These are phyloP conservation scores for Uloborus diversus DNA, from an alignment of 1,140 invertebrate genomes.

Conservation along the genomic window DNA sequence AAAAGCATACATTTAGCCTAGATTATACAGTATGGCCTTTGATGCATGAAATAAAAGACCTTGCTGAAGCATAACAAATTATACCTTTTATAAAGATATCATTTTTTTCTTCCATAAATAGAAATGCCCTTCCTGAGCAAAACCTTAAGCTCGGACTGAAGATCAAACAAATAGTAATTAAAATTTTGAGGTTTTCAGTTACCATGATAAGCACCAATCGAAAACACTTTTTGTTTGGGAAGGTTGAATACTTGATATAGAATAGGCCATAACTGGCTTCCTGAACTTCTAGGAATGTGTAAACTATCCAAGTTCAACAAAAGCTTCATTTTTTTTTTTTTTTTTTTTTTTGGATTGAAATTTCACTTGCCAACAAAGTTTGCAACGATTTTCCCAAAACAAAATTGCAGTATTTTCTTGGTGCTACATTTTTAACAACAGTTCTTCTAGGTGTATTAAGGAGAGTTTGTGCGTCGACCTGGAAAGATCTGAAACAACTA, in stretches of 20 bases:
- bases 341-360: background rate
- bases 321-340: background rate
- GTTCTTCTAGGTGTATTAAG: background rate
- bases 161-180: background rate
- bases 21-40: too few species aligned
- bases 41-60: too few species aligned
- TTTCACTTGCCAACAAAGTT: background rate
- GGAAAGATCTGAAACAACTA: too few species aligned
- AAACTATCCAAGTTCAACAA: slow-evolving; percentile 3
- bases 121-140: background rate
- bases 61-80: background rate
- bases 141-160: background rate
- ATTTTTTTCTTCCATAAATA: background rate
- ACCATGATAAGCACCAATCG: background rate
- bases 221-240: background rate
- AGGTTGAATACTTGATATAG: background rate
- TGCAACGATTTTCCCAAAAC: background rate
- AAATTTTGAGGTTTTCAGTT: background rate
- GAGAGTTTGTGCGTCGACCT: background rate
- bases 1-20: too few species aligned
- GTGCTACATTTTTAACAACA: background rate
- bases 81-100: background rate
- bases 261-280: slow-evolving; percentile 16
- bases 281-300: background rate
- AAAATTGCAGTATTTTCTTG: background rate